Percentiles rank a stretch among this genome's conserved stretches.
phyloP scores from a whole-genome alignment of 2,888 invertebrate species.

The Orchestes rusci region DNA sequence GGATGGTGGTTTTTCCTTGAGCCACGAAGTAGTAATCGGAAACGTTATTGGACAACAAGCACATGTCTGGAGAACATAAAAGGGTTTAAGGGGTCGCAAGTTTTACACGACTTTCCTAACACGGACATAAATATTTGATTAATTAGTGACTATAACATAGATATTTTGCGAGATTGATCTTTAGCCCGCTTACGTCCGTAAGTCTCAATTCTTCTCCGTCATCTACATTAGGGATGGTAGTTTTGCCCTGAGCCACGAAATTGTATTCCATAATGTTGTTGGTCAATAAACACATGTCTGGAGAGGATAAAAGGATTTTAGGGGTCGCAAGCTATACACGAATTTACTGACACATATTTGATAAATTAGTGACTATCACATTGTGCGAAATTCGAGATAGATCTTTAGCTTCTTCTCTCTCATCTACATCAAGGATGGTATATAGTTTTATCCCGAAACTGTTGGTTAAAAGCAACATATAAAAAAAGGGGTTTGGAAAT shows the following conservation, averaged over 20 bases:
- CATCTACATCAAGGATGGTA: too few species aligned
- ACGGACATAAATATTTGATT: background rate
- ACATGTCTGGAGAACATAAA: constrained; percentile 52
- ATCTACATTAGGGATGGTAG: constrained; percentile 90
- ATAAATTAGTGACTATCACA: too few species aligned
- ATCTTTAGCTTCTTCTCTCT: too few species aligned
- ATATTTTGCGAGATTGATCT: too few species aligned
- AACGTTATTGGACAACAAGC: constrained; percentile 81
- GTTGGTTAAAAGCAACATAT: too few species aligned
- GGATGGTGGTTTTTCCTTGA: constrained; percentile 95
- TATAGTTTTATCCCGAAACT: too few species aligned
- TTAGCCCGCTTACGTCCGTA: constrained; percentile 72
- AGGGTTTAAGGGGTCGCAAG: background rate
- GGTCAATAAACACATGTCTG: constrained; percentile 73
- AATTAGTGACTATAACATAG: background rate
- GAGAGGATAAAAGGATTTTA: constrained; percentile 3
- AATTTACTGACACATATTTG: too few species aligned
- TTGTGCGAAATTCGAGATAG: too few species aligned
- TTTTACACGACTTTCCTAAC: constrained; percentile 7
- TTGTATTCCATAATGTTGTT: constrained; percentile 89
- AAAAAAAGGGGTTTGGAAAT: background rate
- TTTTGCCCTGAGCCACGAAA: constrained; percentile 96
- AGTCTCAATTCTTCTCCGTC: constrained; percentile 87
- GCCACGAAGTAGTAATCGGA: constrained; percentile 91
- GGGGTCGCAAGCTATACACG: background rate